phyloP scores from a whole-genome alignment of 2,797 vertebrate genomes.

The Dermochelys coriacea region DNA sequence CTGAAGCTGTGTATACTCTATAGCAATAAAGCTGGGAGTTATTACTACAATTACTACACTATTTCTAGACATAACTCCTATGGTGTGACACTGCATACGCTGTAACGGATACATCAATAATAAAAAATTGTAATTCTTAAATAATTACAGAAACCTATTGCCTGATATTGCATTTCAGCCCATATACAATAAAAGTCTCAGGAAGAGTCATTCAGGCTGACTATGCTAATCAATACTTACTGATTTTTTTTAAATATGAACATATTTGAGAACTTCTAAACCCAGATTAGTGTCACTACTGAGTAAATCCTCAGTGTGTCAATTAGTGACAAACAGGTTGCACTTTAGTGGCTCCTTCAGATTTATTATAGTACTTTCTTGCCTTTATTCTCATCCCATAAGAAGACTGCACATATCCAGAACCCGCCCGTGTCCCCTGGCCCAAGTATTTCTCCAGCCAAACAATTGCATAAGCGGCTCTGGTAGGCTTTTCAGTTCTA shows the following conservation, averaged over 20 bases:
- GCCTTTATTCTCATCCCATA: neutral
- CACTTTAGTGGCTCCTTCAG: neutral
- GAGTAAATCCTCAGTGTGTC: neutral
- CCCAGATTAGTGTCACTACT: neutral
- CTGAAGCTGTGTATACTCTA: neutral
- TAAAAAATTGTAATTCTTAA: conserved; percentile 42
- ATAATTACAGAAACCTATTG: conserved; percentile 39
- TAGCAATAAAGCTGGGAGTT: neutral
- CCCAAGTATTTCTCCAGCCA: neutral
- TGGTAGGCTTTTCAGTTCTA: neutral
- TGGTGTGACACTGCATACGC: conserved; percentile 3
- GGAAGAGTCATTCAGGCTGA: neutral
- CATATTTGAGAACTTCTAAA: neutral
- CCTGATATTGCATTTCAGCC: neutral
- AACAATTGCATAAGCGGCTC: neutral
- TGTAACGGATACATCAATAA: conserved; percentile 26
- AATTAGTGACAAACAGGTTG: neutral
- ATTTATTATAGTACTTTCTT: neutral
- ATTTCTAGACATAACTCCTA: neutral
- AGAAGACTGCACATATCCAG: neutral
- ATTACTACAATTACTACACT: neutral
- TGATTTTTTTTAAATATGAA: neutral
- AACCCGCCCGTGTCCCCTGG: neutral
- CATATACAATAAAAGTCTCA: neutral
- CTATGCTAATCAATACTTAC: neutral